Percentiles rank a stretch among this genome's conserved stretches.
Evolutionary conservation across 2,888 invertebrate genomes (phyloP).

Genomic region (Hypercompe scribonia): DNA sequence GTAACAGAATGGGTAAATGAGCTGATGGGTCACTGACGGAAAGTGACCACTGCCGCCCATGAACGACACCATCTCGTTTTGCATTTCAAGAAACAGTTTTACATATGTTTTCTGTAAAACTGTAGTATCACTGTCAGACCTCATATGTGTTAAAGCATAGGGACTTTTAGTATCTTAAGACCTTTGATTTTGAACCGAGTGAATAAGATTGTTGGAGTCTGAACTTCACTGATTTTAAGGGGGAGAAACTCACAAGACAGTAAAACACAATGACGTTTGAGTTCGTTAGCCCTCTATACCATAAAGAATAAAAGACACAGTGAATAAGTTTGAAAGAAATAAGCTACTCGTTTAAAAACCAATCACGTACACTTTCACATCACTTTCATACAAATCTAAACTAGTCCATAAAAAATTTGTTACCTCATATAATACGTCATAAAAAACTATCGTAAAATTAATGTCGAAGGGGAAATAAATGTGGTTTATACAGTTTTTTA

Average conservation of each 20-base stretch:
- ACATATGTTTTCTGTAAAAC: too few species aligned
- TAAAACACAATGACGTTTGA: background rate
- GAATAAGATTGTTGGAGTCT: too few species aligned
- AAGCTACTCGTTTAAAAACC: background rate
- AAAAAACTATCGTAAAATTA: conserved; percentile 41
- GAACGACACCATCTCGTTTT: background rate
- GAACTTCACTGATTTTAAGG: background rate
- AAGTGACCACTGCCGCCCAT: too few species aligned
- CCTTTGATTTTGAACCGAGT: too few species aligned
- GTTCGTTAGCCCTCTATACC: background rate
- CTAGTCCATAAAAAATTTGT: conserved; percentile 33
- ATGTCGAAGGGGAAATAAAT: conserved; percentile 40
- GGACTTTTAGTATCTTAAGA: too few species aligned
- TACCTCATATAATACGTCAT: conserved; percentile 41
- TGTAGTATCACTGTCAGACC: background rate
- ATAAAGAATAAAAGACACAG: background rate
- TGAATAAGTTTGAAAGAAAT: background rate
- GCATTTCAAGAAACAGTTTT: too few species aligned
- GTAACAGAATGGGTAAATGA: too few species aligned
- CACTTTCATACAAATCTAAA: conserved; percentile 22
- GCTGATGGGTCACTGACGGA: too few species aligned
- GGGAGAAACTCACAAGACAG: background rate
- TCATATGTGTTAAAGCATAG: too few species aligned
- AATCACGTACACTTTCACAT: conserved; percentile 2
- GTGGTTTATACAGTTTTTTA: conserved; percentile 27